Base-by-base conservation (phyloP, 1,140 invertebrate species). In the Coptotermes formosanus region DNA sequence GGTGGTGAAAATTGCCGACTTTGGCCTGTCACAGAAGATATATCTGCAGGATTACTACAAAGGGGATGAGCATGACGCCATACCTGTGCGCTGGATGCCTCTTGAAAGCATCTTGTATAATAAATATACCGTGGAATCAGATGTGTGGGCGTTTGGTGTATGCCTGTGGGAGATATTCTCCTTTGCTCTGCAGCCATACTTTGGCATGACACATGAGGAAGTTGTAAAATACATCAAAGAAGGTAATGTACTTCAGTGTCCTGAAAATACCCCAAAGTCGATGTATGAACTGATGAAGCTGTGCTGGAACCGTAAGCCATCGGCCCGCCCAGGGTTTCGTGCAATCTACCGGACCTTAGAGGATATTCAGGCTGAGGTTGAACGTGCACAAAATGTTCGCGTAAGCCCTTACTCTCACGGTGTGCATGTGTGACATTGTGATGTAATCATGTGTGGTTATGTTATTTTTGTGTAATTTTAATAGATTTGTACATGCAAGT, bases 1-100 rank as follows among this genome's bases (percentile, higher is more conserved):
- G 95, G 94, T 96, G 43, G 98, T 99, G 0, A 99, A 99, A 93
- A 99, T 99, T 88, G 97, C 98, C 0, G 98, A 99, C 91, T 98
- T 98, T 92, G 97, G 97, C 44, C 91, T 98, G 16, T 98, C 97
- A 4, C 97, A 97, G 90, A 97, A 98, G 91, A 97, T 98, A 89
- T 98, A 98, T 91, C 90, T 97, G 87, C 96, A 97, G 92, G 96
- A 97, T 91, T 97, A 97, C 90, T 98, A 97, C 90, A 97, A 97
- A 92, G 97, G 97, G 16, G 96, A 97, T 90, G 97, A 98, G 88
- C 95, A 97, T 89, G 97, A 98, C 91, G 97, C 97, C 21, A 98
- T 98, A 88, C 97, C 96, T 52, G 97, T 98, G 19, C 92, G 97
- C 90, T 98, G 97, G 97, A 98, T 98, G 97, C 97, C 97, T n/a